These are phyloP conservation scores for Aepyceros melampus DNA, from an alignment of 2,113 vertebrate species.

Conservation along the genomic window DNA sequence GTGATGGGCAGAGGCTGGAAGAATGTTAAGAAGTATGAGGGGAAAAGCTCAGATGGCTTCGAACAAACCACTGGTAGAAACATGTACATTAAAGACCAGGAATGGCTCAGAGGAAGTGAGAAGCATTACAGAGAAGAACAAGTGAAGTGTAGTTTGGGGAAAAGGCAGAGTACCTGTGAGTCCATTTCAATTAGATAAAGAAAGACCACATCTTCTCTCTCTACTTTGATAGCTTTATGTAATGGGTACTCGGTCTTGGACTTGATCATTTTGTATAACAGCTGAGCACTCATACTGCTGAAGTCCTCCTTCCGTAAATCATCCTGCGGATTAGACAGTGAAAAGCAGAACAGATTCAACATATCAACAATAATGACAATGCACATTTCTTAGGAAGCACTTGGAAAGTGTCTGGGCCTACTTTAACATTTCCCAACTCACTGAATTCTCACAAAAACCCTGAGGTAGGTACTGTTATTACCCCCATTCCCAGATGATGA, in stretches of 20 bases:
- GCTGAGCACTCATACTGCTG: constrained; percentile 96
- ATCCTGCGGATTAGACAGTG: constrained; percentile 81
- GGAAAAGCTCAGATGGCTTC: not conserved
- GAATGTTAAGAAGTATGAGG: not conserved
- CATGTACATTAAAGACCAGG: not conserved
- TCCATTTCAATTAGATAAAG: constrained; percentile 99
- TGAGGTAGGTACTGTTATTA: not conserved
- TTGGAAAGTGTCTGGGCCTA: not conserved
- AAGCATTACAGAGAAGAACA: not conserved
- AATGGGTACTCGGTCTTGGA: constrained; percentile 97
- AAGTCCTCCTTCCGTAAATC: constrained; percentile 97
- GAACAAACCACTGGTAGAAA: not conserved
- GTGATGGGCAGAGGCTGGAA: not conserved
- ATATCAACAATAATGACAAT: not conserved
- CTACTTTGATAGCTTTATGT: constrained; percentile 98
- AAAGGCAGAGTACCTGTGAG: constrained; percentile 86
- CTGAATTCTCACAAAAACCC: not conserved
- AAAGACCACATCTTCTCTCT: constrained; percentile 98
- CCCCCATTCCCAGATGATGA: not conserved
- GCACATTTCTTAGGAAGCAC: not conserved
- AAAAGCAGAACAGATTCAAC: not conserved
- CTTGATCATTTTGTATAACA: constrained; percentile 99
- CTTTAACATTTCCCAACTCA: not conserved
- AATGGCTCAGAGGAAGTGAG: not conserved
- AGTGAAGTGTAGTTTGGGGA: not conserved